Evolutionary conservation across 1,140 invertebrate species (phyloP).

Genomic region (Drusus annulatus): DNA sequence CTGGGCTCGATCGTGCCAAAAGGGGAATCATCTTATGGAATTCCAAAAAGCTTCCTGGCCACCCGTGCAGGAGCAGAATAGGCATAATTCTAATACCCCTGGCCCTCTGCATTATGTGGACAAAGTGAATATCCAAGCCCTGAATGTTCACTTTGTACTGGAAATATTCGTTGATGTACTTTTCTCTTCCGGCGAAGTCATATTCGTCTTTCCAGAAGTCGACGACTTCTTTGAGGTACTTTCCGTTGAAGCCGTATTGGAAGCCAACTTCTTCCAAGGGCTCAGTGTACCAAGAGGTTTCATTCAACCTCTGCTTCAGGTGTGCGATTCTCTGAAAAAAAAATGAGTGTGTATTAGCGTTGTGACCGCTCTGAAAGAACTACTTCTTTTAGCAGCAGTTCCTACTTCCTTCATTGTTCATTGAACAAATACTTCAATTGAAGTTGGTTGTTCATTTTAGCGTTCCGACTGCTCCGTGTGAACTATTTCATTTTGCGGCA

Average conservation of each 20-base stretch:
- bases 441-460: no score
- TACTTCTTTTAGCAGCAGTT: no score
- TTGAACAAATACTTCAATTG: no score
- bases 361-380: no score
- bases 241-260: slow-evolving; percentile 84
- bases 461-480: no score
- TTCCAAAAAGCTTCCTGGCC: slow-evolving; percentile 91
- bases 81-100: slow-evolving; percentile 74
- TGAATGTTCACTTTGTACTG: slow-evolving; percentile 83
- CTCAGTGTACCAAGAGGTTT: slow-evolving; percentile 69
- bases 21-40: slow-evolving; percentile 87
- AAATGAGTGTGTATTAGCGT: neutral
- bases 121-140: slow-evolving; percentile 83
- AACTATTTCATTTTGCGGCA: no score
- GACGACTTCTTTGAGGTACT: slow-evolving; percentile 77
- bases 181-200: slow-evolving; percentile 80
- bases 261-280: slow-evolving; percentile 81
- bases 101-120: slow-evolving; percentile 68
- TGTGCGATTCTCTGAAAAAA: slow-evolving; percentile 74
- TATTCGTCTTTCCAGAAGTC: slow-evolving; percentile 84
- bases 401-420: no score
- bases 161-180: slow-evolving; percentile 78
- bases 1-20: slow-evolving; percentile 73
- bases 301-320: slow-evolving; percentile 74
- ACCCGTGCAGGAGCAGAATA: slow-evolving; percentile 87